Evolutionary conservation across 2,888 invertebrate genomes (phyloP).

Genomic region (Eudasyphora cyanicolor): DNA sequence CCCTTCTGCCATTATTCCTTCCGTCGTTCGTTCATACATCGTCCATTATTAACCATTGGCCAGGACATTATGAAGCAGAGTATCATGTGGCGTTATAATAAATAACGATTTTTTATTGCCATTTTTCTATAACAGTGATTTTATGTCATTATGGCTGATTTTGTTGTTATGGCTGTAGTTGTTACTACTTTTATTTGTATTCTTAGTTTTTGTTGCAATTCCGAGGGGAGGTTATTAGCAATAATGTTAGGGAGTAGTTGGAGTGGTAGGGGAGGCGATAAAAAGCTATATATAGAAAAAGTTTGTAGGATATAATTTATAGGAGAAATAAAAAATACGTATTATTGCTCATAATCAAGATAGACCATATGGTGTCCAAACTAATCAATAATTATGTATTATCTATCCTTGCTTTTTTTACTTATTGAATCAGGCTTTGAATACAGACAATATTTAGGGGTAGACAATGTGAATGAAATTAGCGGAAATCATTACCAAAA

Average conservation of each 20-base stretch:
- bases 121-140: slow-evolving; percentile 34
- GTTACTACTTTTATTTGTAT: background rate
- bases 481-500: too few species aligned
- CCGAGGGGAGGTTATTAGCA: slow-evolving; percentile 21
- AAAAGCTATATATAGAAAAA: slow-evolving; percentile 8
- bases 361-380: too few species aligned
- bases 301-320: background rate
- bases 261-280: slow-evolving; percentile 1
- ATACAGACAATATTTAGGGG: too few species aligned
- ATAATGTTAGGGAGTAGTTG: background rate
- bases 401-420: too few species aligned
- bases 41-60: background rate
- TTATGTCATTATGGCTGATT: slow-evolving; percentile 36
- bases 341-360: too few species aligned
- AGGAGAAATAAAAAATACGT: background rate
- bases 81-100: slow-evolving; percentile 43
- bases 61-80: background rate
- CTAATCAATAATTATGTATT: too few species aligned
- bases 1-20: too few species aligned
- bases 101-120: slow-evolving; percentile 14
- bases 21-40: background rate
- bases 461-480: too few species aligned
- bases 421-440: too few species aligned
- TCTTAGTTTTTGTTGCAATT: background rate
- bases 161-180: slow-evolving; percentile 5